These are phyloP conservation scores for Natator depressus DNA, from an alignment of 2,113 vertebrate genomes.

Conservation along the genomic window DNA sequence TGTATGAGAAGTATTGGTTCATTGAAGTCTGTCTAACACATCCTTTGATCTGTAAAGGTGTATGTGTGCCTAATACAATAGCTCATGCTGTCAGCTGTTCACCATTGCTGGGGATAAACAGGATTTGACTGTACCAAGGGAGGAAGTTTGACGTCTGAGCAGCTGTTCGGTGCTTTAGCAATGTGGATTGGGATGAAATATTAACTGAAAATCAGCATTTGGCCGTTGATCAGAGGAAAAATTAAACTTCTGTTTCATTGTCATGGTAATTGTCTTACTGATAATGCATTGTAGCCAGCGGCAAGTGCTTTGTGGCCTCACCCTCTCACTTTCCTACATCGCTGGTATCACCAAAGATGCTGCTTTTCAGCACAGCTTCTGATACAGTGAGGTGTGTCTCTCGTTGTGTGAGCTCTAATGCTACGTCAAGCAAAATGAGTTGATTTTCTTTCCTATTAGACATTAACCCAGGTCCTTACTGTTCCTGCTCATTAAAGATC, in stretches of 20 bases:
- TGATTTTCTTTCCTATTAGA: not conserved
- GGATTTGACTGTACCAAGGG: not conserved
- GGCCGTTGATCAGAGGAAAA: not conserved
- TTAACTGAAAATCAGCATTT: not conserved
- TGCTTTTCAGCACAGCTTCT: not conserved
- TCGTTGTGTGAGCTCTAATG: not conserved
- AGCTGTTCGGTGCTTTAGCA: not conserved
- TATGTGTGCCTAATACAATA: not conserved
- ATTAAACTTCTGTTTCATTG: not conserved
- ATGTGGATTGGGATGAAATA: too few species aligned
- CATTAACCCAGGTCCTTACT: not conserved
- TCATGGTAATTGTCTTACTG: not conserved
- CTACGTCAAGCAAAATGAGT: not conserved
- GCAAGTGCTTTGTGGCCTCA: not conserved
- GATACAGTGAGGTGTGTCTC: not conserved
- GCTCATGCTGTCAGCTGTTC: not conserved
- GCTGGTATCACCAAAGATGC: not conserved
- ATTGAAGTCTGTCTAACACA: rapidly evolving
- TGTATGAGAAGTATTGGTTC: not conserved
- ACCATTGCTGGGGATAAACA: not conserved
- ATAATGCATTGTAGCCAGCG: not conserved
- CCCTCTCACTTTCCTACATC: not conserved
- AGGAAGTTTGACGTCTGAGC: not conserved
- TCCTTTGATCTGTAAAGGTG: not conserved
- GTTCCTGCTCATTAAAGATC: not conserved